Evolutionary conservation across 2,888 invertebrate genomes (phyloP), one percentile per base, ranked within the genome.

Genomic region (Leptinotarsa peninsularis): DNA sequence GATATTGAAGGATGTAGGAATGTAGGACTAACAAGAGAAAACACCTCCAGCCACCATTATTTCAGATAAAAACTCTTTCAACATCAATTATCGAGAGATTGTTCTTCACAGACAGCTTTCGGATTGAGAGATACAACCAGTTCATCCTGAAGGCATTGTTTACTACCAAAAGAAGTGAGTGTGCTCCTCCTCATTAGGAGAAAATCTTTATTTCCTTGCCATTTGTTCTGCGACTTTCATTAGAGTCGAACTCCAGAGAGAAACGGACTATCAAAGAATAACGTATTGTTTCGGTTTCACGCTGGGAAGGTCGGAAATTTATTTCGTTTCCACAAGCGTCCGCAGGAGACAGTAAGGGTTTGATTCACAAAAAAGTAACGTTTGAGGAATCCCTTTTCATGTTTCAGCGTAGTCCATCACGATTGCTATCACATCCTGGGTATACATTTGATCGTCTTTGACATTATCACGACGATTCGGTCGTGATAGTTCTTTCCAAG

Each of bases 221-320:
- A 74, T 78, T 76, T 77, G 77, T 80, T 80, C 78, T 76, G 78
- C 71, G 76, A 79, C 77, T 79, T 79, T 79, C 81, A 79, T 81
- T 81, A 81, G 71, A 77, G 76, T 78, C 77, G 73, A 76, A 77
- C 72, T 67, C 75, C 67, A 73, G 73, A 80, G 78, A 78, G 77
- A 77, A 78, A 73, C 66, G 72, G 72, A 71, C 58, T 23, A 58
- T 58, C 69, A 71, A 78, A 78, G 80, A 76, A 75, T 77, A 78
- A 78, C 74, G 76, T 78, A 77, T 78, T 78, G 75, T 74, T 76
- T 76, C 69, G 76, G 76, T 76, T 78, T 74, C 71, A 72, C 71
- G 70, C 73, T 66, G 66, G 63, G 72, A 71, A 73, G 71, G 56
- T 58, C 27, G 58, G 50, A 7, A 69, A 74, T 74, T 74, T 67